phyloP scores from a whole-genome alignment of 2,113 vertebrate species.

The Pao palembangensis region DNA sequence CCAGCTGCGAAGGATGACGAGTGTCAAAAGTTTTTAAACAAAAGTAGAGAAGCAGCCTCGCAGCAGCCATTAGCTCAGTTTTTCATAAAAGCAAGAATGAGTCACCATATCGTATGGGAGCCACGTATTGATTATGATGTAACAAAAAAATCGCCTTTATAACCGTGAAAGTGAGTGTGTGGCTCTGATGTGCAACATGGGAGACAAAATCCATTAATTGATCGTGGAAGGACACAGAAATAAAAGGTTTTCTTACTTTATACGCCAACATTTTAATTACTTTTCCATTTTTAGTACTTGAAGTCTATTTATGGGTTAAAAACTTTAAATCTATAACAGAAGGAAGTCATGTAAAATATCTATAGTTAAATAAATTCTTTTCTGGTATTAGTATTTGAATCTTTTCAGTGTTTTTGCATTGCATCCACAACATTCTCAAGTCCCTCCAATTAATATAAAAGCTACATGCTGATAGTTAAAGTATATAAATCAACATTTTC shows the following conservation, averaged over 20 bases:
- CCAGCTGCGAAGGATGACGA: conserved; percentile 74
- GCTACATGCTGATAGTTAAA: too few relatives aligned
- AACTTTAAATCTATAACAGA: too few relatives aligned
- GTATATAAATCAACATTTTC: too few relatives aligned
- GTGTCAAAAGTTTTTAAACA: not conserved
- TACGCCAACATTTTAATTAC: not conserved
- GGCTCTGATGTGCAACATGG: not conserved
- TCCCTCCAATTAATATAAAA: too few relatives aligned
- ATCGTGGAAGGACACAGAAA: not conserved
- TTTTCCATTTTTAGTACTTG: conserved; percentile 1
- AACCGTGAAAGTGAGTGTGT: not conserved
- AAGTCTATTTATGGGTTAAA: too few relatives aligned
- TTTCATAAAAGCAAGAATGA: conserved; percentile 4
- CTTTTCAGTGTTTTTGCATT: too few relatives aligned
- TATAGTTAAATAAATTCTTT: too few relatives aligned
- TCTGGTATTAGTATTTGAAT: too few relatives aligned
- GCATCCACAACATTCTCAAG: too few relatives aligned
- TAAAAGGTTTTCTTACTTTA: too few relatives aligned
- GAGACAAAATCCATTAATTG: conserved; percentile 2
- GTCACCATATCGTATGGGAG: not conserved
- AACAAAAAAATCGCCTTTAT: conserved; percentile 6
- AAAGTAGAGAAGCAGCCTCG: conserved; percentile 3
- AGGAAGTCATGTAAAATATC: too few relatives aligned
- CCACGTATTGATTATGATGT: conserved; percentile 28
- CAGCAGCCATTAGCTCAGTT: conserved; percentile 14